phyloP scores from a whole-genome alignment of 1,140 invertebrate species.

The Meloidogyne hapla region DNA sequence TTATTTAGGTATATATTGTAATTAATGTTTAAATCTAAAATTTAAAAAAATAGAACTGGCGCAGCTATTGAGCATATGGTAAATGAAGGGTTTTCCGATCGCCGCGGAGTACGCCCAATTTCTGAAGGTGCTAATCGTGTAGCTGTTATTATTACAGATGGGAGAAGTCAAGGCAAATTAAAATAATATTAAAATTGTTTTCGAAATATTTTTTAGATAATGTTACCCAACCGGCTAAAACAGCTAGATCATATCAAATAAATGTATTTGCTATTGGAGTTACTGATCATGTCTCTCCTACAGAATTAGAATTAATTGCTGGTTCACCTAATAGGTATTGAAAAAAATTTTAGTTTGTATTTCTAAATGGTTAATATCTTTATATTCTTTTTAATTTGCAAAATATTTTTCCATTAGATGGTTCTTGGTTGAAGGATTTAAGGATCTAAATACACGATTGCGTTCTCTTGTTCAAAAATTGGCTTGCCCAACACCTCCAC shows the following conservation, averaged over 20 bases:
- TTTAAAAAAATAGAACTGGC: slow-evolving; percentile 46
- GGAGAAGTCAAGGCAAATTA: slow-evolving; percentile 51
- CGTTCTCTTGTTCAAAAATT: slow-evolving; percentile 53
- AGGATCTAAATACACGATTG: slow-evolving; percentile 60
- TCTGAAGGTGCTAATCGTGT: slow-evolving; percentile 56
- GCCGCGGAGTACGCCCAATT: slow-evolving; percentile 59
- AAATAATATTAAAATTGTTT: neutral
- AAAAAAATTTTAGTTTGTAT: neutral
- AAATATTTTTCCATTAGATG: slow-evolving; percentile 39
- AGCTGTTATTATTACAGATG: slow-evolving; percentile 63
- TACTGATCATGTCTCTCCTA: slow-evolving; percentile 61
- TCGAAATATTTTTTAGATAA: slow-evolving; percentile 42
- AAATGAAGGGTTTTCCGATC: slow-evolving; percentile 59
- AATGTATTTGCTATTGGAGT: slow-evolving; percentile 64
- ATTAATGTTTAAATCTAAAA: no score
- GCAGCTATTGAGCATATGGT: slow-evolving; percentile 64
- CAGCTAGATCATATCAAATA: slow-evolving; percentile 51
- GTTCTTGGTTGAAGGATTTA: slow-evolving; percentile 64
- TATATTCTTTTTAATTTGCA: neutral
- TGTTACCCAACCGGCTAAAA: slow-evolving; percentile 57
- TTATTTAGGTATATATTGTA: neutral
- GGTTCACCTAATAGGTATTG: slow-evolving; percentile 56
- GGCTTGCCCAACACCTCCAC: slow-evolving; percentile 22
- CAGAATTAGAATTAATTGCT: slow-evolving; percentile 60
- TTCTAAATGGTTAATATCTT: neutral